Base-by-base conservation (phyloP, 1,140 invertebrate species). In the Bombus waltoni region DNA sequence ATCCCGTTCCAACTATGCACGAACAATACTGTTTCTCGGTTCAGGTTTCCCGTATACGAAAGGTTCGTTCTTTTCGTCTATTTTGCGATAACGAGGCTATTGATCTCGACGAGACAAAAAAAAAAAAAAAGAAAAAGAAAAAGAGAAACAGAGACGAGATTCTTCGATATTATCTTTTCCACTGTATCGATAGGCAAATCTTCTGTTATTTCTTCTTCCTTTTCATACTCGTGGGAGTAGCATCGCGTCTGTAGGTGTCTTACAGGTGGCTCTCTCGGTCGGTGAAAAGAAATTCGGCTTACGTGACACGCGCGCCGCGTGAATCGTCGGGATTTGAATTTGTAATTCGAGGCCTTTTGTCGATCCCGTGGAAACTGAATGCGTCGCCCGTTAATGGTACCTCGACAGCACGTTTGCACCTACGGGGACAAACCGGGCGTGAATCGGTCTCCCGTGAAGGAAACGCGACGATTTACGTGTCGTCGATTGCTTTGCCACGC, bases 301-400 rank as follows among this genome's bases (percentile, higher is more conserved):
- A 89, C 91, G 89, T 91, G 91, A 92, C 91, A 92, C 91, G 89
- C 90, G 91, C 92, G 93, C 93, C 90, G 81, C 83, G 83, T 71
- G 57, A 72, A 79, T 68, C 76, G 77, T 15, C 32, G 84, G 90
- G 91, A 94, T 94, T 93, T 94, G 92, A 93, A 94, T 94, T 93
- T 90, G 91, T 94, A 93, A 94, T 94, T 92, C 90, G 91, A 88
- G 81, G 91, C 91, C 91, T 94, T 94, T 93, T 94, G 93, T 93
- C 90, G 89, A 92, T 93, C 90, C 92, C 86, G 85, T 92, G 92
- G 87, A 94, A 94, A 94, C 93, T 93, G 92, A 93, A 94, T 92
- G 91, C 92, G 91, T 79, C 6, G 57, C 86, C 90, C 89, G 93
- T 93, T 93, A 93, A 94, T 91, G 78, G 87, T 57, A 44, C 40